Base-by-base conservation (phyloP, 2,797 vertebrate species). In the Liparis tanakae region DNA sequence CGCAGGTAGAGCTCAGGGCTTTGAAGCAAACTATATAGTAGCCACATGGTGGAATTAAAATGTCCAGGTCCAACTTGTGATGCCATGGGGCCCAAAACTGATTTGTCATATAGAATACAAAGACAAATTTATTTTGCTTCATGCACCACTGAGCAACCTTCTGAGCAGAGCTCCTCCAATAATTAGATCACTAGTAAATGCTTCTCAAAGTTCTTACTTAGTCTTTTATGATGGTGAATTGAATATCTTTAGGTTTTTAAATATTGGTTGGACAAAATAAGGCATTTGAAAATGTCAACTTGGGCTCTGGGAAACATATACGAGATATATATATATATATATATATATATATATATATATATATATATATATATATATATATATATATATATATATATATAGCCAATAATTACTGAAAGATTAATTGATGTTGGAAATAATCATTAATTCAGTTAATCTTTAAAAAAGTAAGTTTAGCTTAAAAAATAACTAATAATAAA, bases 291-390 rank as follows among this genome's bases (percentile, higher is more conserved):
- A 7, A 7, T 2, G 1, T 55, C 17, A 7, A 20, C 1, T 67
- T 7, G 6, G 34, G 22, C 30, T 66, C 51, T 57, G 34, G 50
- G 13, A 48, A 30, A 50, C 3, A 37, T 70, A 67, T 30, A 30
- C 25, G 25, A 30, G 2, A 30, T 30, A n/a, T 13, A 63, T 9
- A 36, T 70, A 67, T 13, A 63, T 9, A 36, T 18, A 60, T 18
- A 58, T 13, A 63, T 9, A 36, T 70, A 67, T 13, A 63, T 9
- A 36, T 18, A 60, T 18, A 58, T 13, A 63, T 9, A 36, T 70
- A 67, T 13, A 63, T 9, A 36, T 18, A 60, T 18, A 58, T 13
- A 63, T 9, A 36, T 70, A 67, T 13, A 63, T 9, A 36, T 18
- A 60, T 18, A 58, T 13, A 63, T 9, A 36, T 13, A 63, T 9